A percentile compares a stretch with the other conserved stretches of the same genome.
phyloP scores from a whole-genome alignment of 2,797 vertebrate species.

The Alcedo quadribrachys region DNA sequence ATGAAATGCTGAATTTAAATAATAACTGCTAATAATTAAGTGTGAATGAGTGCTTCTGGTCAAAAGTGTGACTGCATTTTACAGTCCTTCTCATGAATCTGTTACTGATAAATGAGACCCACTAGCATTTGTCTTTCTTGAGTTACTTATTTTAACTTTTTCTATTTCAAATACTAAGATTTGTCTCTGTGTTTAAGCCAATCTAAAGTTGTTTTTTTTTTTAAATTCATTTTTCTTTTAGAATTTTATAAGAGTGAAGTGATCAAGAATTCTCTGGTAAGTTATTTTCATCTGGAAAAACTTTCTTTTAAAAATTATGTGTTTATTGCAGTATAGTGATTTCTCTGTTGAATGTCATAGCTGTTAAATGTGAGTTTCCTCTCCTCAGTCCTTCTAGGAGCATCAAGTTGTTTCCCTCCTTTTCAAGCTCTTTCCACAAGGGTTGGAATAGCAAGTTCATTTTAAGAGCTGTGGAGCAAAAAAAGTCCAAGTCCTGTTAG shows the following conservation, averaged over 20 bases:
- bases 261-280: constrained; percentile 97
- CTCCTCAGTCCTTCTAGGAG: neutral
- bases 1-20: neutral
- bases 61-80: neutral
- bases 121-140: neutral
- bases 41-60: neutral
- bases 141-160: neutral
- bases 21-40: neutral
- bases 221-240: constrained; percentile 65
- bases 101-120: neutral
- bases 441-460: neutral
- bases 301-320: neutral
- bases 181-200: neutral
- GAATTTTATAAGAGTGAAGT: constrained; percentile 98
- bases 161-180: neutral
- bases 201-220: constrained; percentile 37
- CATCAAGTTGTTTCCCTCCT: neutral
- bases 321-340: neutral
- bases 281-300: constrained; percentile 63
- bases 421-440: neutral
- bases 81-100: neutral
- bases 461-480: neutral
- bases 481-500: neutral
- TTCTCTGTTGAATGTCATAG: neutral
- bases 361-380: neutral